Evolutionary conservation across 2,888 invertebrate species (phyloP), one percentile per base, ranked within the genome.

Genomic region (Drosophila meridionalis): DNA sequence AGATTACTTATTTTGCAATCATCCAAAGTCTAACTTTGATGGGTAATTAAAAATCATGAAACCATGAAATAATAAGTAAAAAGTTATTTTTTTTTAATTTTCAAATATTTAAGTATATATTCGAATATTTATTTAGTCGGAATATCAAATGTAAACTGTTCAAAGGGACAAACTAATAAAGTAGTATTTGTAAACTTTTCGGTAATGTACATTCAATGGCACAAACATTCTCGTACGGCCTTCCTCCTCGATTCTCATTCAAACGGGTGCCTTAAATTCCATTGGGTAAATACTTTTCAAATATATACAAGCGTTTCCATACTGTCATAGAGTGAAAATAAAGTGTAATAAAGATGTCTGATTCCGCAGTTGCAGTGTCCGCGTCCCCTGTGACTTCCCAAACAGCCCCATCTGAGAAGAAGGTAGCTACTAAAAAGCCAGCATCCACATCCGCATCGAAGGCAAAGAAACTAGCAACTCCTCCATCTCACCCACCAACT

Each of bases 401-500:
- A 45, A 48, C 64, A 68, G 68, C 63, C 11, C 9, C 67, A 45
- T 58, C 48, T 6, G 73, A 69, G 50, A 78, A 78, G 28, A 77
- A 69, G 59, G 67, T 77, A 36, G 53, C 70, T 38, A 8, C 65
- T 34, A 75, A 79, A n/a, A 72, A 75, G 59, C 38, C 72, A 48
- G 56, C 57, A 43, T 12, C 66, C 1, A 63, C 53, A 57, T 14
- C 66, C 2, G 66, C 52, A 57, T 52, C 47, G 32, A 76, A 77
- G 53, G 53, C 48, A 50, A 75, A 75, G 55, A 75, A 61, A 69
- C 2, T 50, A 6, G 5, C 65, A 14, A 60, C 48, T 32, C 43
- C 64, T 38, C 43, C 76, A 61, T 38, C 73, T 14, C 80, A 80
- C 50, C 76, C 76, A 34, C 76, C 80, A 69, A 80, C 73, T 26